Percentiles rank a stretch among this genome's conserved stretches.
Conservation (phyloP, 2,797 vertebrate species). For the Myioborus melanocephalus region DNA sequence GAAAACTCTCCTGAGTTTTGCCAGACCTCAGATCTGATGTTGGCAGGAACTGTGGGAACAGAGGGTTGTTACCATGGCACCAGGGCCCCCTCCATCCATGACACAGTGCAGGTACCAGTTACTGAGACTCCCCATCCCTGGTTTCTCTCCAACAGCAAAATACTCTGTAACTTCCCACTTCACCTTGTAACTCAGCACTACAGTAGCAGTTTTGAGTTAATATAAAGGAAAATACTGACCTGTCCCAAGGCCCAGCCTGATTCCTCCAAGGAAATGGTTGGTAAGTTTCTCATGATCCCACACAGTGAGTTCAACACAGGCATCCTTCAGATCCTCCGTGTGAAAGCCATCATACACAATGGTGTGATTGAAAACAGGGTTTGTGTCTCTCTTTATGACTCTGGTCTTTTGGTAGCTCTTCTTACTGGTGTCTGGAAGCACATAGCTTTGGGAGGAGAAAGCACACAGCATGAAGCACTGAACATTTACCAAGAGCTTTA, state of each 20-base stretch:
- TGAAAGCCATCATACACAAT: conserved; percentile 77
- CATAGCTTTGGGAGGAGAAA: conserved; percentile 64
- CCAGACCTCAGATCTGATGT: neutral
- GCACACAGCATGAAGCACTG: neutral
- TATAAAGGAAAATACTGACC: conserved; percentile 11
- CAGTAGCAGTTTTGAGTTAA: neutral
- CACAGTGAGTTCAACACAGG: conserved; percentile 74
- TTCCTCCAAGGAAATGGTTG: conserved; percentile 76
- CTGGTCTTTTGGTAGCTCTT: conserved; percentile 77
- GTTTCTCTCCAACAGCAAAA: neutral
- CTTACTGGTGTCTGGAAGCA: conserved; percentile 77
- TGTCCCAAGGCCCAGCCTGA: conserved; percentile 72
- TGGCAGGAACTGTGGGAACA: neutral
- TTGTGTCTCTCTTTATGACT: conserved; percentile 71
- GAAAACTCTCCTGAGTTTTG: neutral
- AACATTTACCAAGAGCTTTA: neutral
- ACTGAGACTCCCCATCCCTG: neutral
- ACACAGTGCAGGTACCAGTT: neutral
- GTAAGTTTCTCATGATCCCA: conserved; percentile 77
- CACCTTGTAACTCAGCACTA: neutral
- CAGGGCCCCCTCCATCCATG: neutral
- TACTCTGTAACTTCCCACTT: neutral
- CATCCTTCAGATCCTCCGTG: conserved; percentile 72
- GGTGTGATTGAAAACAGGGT: conserved; percentile 76
- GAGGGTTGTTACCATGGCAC: neutral